Base-by-base conservation (phyloP, 2,113 vertebrate species). In the Hippocampus guttulatus region DNA sequence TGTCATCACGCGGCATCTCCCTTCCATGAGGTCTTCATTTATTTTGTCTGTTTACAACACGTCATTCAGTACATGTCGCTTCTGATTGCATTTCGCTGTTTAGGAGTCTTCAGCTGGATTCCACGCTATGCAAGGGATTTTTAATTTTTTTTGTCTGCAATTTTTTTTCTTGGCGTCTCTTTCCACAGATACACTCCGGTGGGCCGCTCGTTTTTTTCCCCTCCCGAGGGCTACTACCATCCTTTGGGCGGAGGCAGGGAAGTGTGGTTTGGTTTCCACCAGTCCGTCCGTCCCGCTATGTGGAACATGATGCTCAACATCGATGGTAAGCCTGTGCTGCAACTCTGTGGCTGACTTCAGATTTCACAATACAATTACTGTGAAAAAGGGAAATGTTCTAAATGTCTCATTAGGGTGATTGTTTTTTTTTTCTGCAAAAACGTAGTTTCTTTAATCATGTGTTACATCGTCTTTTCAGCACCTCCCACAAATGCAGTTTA, bases 241-340 rank as follows among this genome's bases (percentile, higher is more conserved):
- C 97, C 97, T n/a, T 89, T 98, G 67, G 97, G 97, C 14, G 97
- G 97, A 2, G 97, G 97, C 54, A 91, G 97, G 76, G 97, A 99
- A 84, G 97, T 99, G 67, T 99, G 97, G 97, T 99, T 98, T 27
- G 97, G 97, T 23, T 99, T 99, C 86, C 97, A 99, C 85, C 97
- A 99, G 90, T 99, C 97, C 0, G 97, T 99, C 88, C 94, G 97
- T 40, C 97, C 97, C 40, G 96, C 96, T 68, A 98, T 98, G 97
- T 98, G 97, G 97, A 98, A 98, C 86, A 99, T 99, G 97, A 99
- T 99, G 97, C 96, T 99, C 73, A 99, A 99, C 83, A 99, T 99
- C 0, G 97, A 99, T 14, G 97, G 97, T 98, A 86, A 51, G 91
- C 63, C 30, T 25, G 4, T 11, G 1, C 64, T n/a, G 64, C 21